phyloP scores from a whole-genome alignment of 2,113 vertebrate genomes.

The Gavialis gangeticus region DNA sequence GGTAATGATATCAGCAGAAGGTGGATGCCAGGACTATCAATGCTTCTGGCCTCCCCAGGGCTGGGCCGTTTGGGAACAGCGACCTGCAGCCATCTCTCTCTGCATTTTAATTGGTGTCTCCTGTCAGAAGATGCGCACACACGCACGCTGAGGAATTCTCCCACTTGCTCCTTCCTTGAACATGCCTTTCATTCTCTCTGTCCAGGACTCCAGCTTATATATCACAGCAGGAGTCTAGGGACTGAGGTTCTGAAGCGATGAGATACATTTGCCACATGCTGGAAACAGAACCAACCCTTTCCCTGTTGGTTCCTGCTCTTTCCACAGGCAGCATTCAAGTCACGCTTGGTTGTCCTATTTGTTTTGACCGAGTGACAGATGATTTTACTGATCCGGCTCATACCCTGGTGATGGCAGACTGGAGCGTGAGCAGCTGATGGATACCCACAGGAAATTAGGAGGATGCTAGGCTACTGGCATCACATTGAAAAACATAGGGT shows the following conservation, averaged over 20 bases:
- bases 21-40: neutral
- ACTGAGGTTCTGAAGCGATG: neutral
- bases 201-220: neutral
- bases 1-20: fast-evolving
- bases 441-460: neutral
- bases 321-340: fast-evolving
- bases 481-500: neutral
- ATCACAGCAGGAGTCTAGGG: neutral
- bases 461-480: neutral
- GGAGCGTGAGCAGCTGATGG: neutral
- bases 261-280: neutral
- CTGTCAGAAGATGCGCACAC: fast-evolving
- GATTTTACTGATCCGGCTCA: fast-evolving
- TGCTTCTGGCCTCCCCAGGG: neutral
- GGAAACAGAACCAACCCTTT: neutral
- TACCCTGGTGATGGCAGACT: fast-evolving
- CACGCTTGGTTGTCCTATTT: neutral
- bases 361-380: neutral
- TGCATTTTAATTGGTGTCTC: neutral
- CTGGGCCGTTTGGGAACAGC: neutral
- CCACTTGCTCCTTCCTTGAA: fast-evolving
- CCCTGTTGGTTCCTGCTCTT: neutral
- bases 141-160: fast-evolving
- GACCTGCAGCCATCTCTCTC: neutral
- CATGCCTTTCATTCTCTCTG: neutral